phyloP scores from a whole-genome alignment of 2,797 vertebrate genomes.

The Darevskia mixta region DNA sequence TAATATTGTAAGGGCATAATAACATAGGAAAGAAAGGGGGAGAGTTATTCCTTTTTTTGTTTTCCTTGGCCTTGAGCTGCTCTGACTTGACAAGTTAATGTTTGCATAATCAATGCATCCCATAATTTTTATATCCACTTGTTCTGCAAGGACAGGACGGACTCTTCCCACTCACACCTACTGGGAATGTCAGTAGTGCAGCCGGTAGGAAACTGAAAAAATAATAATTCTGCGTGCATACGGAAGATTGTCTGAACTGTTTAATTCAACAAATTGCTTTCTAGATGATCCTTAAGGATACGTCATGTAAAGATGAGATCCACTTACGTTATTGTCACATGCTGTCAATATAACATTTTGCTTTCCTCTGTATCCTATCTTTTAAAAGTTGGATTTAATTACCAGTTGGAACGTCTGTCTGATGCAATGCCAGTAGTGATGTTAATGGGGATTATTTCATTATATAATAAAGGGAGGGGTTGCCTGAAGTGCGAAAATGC shows the following conservation, averaged over 20 bases:
- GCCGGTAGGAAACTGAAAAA: not conserved
- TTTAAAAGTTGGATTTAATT: conserved; percentile 2
- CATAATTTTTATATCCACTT: not conserved
- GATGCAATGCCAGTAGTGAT: not conserved
- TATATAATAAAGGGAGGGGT: not conserved
- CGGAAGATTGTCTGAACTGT: not conserved
- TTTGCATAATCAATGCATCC: not conserved
- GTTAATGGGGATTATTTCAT: not conserved
- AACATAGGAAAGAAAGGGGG: not conserved
- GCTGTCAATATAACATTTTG: not conserved
- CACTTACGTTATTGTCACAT: not conserved
- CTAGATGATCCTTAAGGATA: not conserved
- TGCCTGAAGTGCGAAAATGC: not conserved
- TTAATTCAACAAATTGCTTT: not conserved
- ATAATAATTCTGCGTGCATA: not conserved
- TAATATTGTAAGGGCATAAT: not conserved
- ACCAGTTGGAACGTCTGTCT: not conserved
- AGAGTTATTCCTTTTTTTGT: not conserved
- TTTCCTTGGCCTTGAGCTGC: not conserved
- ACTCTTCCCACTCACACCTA: not conserved
- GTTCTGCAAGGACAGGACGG: not conserved
- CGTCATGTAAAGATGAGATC: not conserved
- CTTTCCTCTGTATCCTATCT: not conserved
- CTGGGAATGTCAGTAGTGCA: not conserved
- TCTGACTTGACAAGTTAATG: conserved; percentile 4